Base-by-base conservation (phyloP, 2,888 invertebrate genomes). In the Tanytarsus gracilentus region DNA sequence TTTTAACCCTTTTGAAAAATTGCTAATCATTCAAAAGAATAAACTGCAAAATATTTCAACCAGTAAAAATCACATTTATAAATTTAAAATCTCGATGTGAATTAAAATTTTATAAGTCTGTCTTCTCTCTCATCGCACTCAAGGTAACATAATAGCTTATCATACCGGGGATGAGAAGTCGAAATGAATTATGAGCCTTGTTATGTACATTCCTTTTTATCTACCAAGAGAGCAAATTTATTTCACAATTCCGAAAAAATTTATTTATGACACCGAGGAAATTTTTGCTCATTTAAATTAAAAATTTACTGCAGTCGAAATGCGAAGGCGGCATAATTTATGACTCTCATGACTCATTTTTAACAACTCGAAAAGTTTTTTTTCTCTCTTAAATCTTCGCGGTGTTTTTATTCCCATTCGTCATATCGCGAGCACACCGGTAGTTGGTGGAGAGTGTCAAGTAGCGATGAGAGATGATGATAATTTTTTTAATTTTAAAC, bases 401-500 rank as follows among this genome's bases (percentile, higher is more conserved):
- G 14, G 18, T 39, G 30, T 51, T 51, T 51, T n/a, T 51, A 27
- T 26, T 23, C n/a, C 52, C 33, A 18, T 44, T 44, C 23, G 44
- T 23, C 21, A 18, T 4, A 14, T 4, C 11, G 5, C 21, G 36
- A 6, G 53, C 36, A 8, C 40, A 30, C 33, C 39, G 33, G 50
- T 33, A 33, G 44, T n/a, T n/a, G n/a, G n/a, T n/a, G n/a, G n/a
- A n/a, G n/a, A n/a, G n/a, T n/a, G n/a, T n/a, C n/a, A n/a, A n/a
- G n/a, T 53, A 53, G 53, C 55, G 55, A 55, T 55, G 55, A 55
- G 27, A 11, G 40, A 21, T 4, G 55, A 55, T 55, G 55, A 55
- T 55, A 55, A 55, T 55, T 55, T 55, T n/a, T 55, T 55, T 55
- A 55, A 55, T 55, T 55, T 55, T 55, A 55, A 44, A 55, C 55